phyloP scores from a whole-genome alignment of 2,888 invertebrate genomes.

The Athalia rosae region DNA sequence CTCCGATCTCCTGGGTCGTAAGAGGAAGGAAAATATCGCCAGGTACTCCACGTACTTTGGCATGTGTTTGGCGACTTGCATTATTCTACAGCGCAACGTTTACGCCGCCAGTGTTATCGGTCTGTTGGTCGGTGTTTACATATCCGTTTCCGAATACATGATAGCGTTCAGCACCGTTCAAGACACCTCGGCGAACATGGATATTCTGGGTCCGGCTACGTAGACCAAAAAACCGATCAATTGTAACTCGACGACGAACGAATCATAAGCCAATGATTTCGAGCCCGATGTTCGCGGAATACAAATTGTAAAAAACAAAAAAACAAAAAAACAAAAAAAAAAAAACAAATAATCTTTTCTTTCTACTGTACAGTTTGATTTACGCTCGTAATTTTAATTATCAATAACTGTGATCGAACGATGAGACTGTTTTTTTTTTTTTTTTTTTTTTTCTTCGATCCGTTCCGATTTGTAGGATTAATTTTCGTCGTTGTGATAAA shows the following conservation, averaged over 20 bases:
- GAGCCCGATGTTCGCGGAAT: background rate
- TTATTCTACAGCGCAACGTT: conserved; percentile 88
- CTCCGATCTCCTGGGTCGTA: conserved; percentile 71
- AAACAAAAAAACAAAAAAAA: no score
- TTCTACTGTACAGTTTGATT: no score
- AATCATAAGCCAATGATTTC: conserved; percentile 4
- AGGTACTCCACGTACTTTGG: conserved; percentile 91
- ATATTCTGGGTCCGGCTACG: conserved; percentile 58
- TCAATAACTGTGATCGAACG: no score
- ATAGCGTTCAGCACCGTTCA: conserved; percentile 65
- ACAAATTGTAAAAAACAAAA: no score
- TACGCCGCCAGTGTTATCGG: conserved; percentile 87
- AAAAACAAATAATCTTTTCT: no score
- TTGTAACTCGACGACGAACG: background rate
- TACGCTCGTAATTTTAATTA: no score
- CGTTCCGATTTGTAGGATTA: no score
- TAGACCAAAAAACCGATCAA: conserved; percentile 30
- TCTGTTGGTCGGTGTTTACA: conserved; percentile 86
- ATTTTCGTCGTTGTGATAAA: no score
- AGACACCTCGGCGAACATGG: conserved; percentile 64
- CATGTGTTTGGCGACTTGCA: conserved; percentile 88
- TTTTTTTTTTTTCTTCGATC: no score
- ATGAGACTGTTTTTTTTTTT: no score
- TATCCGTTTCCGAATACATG: conserved; percentile 90
- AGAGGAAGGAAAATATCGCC: conserved; percentile 77